Conservation (phyloP, 2,797 vertebrate species). For the Melopsittacus undulatus region DNA sequence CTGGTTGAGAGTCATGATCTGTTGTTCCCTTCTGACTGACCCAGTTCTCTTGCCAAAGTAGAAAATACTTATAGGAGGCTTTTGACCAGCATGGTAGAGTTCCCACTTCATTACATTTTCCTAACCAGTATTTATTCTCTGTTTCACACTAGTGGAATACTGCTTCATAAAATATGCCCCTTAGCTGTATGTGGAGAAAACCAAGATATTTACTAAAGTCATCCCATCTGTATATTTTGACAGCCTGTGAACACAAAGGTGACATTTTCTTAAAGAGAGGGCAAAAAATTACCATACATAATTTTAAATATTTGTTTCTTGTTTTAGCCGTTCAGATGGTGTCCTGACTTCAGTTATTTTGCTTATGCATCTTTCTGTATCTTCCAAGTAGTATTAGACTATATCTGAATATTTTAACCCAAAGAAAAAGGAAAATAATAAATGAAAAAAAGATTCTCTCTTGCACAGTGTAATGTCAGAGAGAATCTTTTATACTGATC, state of each 20-base stretch:
- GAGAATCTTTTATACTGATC: background rate
- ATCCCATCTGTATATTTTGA: background rate
- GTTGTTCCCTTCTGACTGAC: background rate
- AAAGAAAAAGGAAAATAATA: background rate
- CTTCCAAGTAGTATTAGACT: background rate
- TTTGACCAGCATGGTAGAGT: background rate
- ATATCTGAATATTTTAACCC: background rate
- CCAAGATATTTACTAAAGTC: background rate
- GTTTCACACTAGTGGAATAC: background rate
- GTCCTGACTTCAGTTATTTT: background rate
- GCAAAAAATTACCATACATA: accelerated
- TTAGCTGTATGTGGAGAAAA: background rate
- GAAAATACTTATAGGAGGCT: background rate
- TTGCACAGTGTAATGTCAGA: background rate
- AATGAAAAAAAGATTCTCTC: background rate
- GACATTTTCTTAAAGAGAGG: background rate
- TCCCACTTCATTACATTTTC: background rate
- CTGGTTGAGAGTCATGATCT: background rate
- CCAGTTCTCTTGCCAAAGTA: background rate
- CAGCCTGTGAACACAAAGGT: background rate
- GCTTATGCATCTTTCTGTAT: background rate
- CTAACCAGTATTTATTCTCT: background rate
- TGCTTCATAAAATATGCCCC: background rate
- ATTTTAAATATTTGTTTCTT: background rate
- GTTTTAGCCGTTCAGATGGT: background rate